Conservation (phyloP, 1,140 invertebrate genomes). For the Himalopsyche phryganea region DNA sequence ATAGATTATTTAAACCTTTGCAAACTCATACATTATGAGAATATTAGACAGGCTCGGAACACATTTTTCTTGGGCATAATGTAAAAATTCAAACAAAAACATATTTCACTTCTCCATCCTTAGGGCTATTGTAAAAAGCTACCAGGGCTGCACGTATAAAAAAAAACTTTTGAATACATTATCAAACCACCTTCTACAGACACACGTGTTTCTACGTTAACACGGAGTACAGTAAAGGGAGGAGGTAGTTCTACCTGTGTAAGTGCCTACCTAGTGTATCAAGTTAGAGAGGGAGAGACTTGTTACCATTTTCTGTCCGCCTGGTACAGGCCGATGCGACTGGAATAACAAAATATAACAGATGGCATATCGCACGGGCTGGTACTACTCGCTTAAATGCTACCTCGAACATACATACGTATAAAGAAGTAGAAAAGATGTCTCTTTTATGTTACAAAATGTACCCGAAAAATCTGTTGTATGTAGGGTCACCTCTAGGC, state of each 20-base stretch:
- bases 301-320: constrained; percentile 33
- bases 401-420: not conserved
- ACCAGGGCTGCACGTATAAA: constrained; percentile 20
- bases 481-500: no score
- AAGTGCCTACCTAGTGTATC: constrained; percentile 9
- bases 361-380: constrained; percentile 33
- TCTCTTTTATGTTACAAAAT: not conserved
- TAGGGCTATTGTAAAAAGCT: constrained; percentile 7
- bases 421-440: constrained; percentile 8
- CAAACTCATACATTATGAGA: no score
- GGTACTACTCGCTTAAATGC: constrained; percentile 12
- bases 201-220: constrained; percentile 21
- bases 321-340: constrained; percentile 32
- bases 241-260: constrained; percentile 11
- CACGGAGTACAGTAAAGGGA: constrained; percentile 1
- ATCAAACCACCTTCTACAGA: constrained; percentile 20
- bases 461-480: constrained; percentile 5
- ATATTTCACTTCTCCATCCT: not conserved
- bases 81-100: not conserved
- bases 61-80: no score
- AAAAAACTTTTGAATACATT: constrained; percentile 35
- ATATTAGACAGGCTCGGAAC: no score
- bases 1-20: no score
- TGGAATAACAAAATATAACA: constrained; percentile 34
- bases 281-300: constrained; percentile 18